Evolutionary conservation across 2,888 invertebrate genomes (phyloP), one percentile per base, ranked within the genome.

Genomic region (Falcaria lacertinaria): DNA sequence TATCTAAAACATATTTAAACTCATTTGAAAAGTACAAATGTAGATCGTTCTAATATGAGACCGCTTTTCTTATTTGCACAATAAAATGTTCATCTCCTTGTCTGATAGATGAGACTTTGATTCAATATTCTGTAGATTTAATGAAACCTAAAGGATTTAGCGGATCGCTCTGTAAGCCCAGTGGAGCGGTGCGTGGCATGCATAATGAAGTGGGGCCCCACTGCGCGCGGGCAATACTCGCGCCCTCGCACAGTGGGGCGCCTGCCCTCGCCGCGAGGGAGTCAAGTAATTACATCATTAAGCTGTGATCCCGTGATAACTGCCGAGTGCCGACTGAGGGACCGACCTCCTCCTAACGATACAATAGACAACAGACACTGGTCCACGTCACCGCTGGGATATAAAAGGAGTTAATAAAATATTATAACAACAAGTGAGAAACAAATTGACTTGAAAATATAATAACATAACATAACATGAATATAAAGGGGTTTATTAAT

Each of bases 181-280:
- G 34, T 22, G 33, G 13, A 34, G 34, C 33, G 33, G 13, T 5
- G 28, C 43, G 8, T 15, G 33, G 36, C 57, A 74, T 83, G 80
- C 80, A 82, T 83, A 56, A 83, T 83, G 76, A 74, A 83, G 59
- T 60, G 50, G 64, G 37, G 48, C 47, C 69, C 68, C 65, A 67
- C 53, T 37, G 70, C 48, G 68, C 47, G 50, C 50, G 47, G 46
- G 52, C 65, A 61, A 67, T 65, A 64, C 11, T 57, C 55, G 49
- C 53, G 51, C 46, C 52, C 55, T 56, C 50, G 43, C 15, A 8
- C 36, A 25, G 19, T 15, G 28, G 44, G 33, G 32, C 15, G 39
- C 41, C 36, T 46, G 34, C 35, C 41, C 45, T 49, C 45, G 40
- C 45, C 44, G 45, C 47, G 33, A 47, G 7, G 17, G 37, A 44